phyloP scores from a whole-genome alignment of 2,888 invertebrate species.

The Aspidiotus destructor region DNA sequence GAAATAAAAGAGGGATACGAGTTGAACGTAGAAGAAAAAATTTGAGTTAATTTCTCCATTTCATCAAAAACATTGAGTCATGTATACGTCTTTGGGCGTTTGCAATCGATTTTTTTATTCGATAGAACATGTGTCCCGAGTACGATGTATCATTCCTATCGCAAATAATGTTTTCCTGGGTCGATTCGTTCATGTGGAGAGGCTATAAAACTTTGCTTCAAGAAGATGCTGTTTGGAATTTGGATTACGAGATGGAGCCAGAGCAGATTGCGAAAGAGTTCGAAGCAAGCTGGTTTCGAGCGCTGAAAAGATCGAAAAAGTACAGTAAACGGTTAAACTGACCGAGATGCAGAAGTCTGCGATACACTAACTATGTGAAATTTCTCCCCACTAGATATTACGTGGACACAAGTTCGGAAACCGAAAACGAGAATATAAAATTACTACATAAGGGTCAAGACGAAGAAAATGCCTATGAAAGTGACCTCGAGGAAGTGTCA shows the following conservation, averaged over 20 bases:
- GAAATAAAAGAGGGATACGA: too few relatives aligned
- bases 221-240: constrained; percentile 75
- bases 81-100: background rate
- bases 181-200: constrained; percentile 69
- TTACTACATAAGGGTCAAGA: constrained; percentile 4
- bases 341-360: background rate
- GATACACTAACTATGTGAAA: background rate
- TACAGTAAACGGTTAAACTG: too few relatives aligned
- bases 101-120: constrained; percentile 11
- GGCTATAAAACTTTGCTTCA: constrained; percentile 78
- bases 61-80: too few relatives aligned
- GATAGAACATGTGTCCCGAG: constrained; percentile 80
- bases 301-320: constrained; percentile 36
- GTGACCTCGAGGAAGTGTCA: constrained; percentile 49
- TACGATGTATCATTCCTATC: constrained; percentile 74
- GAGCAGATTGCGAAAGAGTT: constrained; percentile 69
- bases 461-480: background rate
- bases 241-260: constrained; percentile 74
- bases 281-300: constrained; percentile 71
- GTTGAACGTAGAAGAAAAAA: too few relatives aligned
- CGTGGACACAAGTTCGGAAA: constrained; percentile 8
- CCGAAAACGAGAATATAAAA: constrained; percentile 8
- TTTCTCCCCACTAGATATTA: background rate
- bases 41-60: too few relatives aligned
- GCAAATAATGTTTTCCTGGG: constrained; percentile 81